Evolutionary conservation across 2,113 vertebrate genomes (phyloP).

Genomic region (Thymallus thymallus): DNA sequence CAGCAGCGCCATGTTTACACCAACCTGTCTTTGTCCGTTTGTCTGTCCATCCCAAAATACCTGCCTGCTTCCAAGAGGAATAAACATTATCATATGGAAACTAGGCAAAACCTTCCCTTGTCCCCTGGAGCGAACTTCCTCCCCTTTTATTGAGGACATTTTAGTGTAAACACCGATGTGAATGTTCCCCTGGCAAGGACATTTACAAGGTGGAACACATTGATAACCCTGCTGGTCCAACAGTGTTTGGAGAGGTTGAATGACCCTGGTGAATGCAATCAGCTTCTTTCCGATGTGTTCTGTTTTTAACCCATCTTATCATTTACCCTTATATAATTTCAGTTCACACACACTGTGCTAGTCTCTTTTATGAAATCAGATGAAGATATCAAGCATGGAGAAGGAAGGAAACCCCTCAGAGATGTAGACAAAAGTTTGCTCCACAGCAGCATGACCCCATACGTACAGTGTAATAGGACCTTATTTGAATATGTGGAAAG

Average conservation of each 20-base stretch:
- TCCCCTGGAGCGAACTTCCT: constrained; percentile 36
- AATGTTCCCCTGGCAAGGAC: constrained; percentile 11
- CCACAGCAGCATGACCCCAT: too few relatives aligned
- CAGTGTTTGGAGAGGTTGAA: too few relatives aligned
- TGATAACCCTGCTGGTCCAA: too few relatives aligned
- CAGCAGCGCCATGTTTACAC: constrained; percentile 20
- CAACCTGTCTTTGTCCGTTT: neutral
- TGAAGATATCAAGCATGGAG: too few relatives aligned
- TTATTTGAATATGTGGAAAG: neutral
- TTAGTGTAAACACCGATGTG: constrained; percentile 45
- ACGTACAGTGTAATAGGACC: neutral
- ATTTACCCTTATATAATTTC: too few relatives aligned
- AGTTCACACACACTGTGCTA: too few relatives aligned
- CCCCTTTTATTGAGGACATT: constrained; percentile 56
- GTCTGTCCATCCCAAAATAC: neutral
- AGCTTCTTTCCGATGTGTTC: too few relatives aligned
- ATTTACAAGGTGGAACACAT: constrained; percentile 10
- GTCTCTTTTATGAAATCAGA: too few relatives aligned
- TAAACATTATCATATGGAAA: constrained; percentile 18
- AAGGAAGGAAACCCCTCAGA: too few relatives aligned
- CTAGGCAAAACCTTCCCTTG: constrained; percentile 23
- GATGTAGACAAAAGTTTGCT: too few relatives aligned
- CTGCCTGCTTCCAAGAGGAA: constrained; percentile 20
- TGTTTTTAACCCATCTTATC: too few relatives aligned
- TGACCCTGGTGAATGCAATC: too few relatives aligned